Percentiles rank a stretch among this genome's conserved stretches.
phyloP scores from a whole-genome alignment of 2,797 vertebrate species.

The Nothura maculosa region DNA sequence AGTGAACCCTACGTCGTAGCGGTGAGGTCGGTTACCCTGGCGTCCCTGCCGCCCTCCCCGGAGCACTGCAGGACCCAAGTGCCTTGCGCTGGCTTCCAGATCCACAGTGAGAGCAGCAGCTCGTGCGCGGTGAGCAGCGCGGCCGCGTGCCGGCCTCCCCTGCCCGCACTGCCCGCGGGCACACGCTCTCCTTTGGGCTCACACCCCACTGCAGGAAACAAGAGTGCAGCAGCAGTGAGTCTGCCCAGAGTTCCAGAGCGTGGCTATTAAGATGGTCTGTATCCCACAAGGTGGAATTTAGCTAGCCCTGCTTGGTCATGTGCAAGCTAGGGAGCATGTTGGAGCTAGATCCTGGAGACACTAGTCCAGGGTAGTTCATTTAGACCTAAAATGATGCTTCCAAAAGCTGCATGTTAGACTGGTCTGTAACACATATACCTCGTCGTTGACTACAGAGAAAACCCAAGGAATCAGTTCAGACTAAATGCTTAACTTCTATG shows the following conservation, averaged over 20 bases:
- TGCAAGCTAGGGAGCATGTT: not conserved
- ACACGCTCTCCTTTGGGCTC: not conserved
- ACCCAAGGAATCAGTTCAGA: not conserved
- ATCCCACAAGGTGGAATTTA: not conserved
- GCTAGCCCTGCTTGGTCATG: not conserved
- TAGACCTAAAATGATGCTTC: not conserved
- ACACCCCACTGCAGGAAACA: not conserved
- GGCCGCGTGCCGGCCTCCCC: not conserved
- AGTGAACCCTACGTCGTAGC: slow-evolving; percentile 80
- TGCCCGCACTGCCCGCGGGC: not conserved
- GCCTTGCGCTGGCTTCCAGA: slow-evolving; percentile 80
- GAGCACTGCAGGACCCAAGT: slow-evolving; percentile 76
- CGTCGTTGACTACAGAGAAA: not conserved
- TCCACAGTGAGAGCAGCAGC: slow-evolving; percentile 46
- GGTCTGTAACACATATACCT: not conserved
- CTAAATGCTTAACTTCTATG: not conserved
- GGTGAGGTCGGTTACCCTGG: slow-evolving; percentile 75
- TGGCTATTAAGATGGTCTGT: not conserved
- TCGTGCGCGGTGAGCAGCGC: slow-evolving; percentile 75
- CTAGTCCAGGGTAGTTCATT: not conserved
- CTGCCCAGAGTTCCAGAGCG: not conserved
- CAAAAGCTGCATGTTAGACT: not conserved
- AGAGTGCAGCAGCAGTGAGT: not conserved
- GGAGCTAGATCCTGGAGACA: not conserved
- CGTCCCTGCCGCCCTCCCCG: slow-evolving; percentile 49